Conservation (phyloP, 2,113 vertebrate species). For the Callospermophilus lateralis region DNA sequence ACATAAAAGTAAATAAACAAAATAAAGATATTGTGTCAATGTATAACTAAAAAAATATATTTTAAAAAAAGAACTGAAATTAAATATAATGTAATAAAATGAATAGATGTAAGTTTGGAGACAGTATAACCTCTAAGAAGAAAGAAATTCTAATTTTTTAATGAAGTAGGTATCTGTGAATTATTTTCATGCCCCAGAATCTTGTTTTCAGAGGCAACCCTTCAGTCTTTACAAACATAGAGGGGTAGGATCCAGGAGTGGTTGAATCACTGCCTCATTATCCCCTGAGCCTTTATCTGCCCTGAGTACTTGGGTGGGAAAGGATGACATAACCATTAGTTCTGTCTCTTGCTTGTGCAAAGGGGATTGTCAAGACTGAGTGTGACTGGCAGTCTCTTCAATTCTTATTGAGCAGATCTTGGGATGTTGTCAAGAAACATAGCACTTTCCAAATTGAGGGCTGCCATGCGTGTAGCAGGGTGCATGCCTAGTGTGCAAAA, state of each 20-base stretch:
- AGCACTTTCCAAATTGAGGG: constrained; percentile 16
- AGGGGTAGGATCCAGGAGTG: not conserved
- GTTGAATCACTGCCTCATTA: not conserved
- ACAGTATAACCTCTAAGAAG: not conserved
- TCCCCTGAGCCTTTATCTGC: not conserved
- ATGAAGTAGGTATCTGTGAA: not conserved
- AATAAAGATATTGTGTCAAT: no score
- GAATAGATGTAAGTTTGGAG: not conserved
- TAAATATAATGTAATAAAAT: constrained; percentile 35
- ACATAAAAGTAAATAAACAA: no score
- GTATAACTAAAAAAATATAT: no score
- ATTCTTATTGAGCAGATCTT: not conserved
- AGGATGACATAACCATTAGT: not conserved
- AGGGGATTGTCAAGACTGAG: not conserved
- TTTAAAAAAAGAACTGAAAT: not conserved
- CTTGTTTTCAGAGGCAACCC: not conserved
- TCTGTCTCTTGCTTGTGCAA: not conserved
- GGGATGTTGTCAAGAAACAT: not conserved
- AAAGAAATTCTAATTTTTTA: not conserved
- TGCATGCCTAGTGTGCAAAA: not conserved
- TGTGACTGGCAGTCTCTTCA: not conserved
- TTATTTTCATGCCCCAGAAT: not conserved
- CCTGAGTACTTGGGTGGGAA: not conserved
- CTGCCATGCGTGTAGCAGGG: not conserved
- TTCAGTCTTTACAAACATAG: not conserved